phyloP scores from a whole-genome alignment of 2,113 vertebrate species.

The Corvus cornix region DNA sequence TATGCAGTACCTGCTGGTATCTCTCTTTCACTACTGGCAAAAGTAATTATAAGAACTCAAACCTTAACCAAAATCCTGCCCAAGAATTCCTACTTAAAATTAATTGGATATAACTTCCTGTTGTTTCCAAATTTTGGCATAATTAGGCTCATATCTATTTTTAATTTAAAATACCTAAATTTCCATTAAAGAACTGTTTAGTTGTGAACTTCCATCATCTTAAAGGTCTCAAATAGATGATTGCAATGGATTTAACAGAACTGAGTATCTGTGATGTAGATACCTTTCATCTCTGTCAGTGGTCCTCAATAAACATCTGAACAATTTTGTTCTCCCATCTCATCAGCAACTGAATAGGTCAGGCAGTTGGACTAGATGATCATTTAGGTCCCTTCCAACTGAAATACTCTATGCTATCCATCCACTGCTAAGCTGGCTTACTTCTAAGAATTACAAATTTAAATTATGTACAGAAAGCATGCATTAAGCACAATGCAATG shows the following conservation, averaged over 20 bases:
- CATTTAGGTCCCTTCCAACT: background rate
- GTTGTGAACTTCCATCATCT: background rate
- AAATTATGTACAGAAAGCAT: background rate
- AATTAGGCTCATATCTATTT: background rate
- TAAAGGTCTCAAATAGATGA: slow-evolving; percentile 27
- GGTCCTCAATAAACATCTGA: background rate
- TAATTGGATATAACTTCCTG: background rate
- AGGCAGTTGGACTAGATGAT: background rate
- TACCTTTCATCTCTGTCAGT: background rate
- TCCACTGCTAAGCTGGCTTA: background rate
- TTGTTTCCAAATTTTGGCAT: slow-evolving; percentile 1
- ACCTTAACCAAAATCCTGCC: background rate
- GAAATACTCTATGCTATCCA: background rate
- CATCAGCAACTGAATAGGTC: background rate
- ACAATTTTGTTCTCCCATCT: background rate
- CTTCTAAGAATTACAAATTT: background rate
- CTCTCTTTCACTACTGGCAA: background rate
- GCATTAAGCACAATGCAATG: background rate
- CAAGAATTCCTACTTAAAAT: background rate
- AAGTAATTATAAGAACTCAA: background rate
- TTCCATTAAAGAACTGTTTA: background rate
- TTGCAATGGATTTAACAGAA: background rate
- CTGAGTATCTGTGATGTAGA: background rate
- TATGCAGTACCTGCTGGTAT: background rate
- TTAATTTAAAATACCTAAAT: background rate